Evolutionary conservation across 2,888 invertebrate species (phyloP).

Genomic region (Agriotes lineatus): DNA sequence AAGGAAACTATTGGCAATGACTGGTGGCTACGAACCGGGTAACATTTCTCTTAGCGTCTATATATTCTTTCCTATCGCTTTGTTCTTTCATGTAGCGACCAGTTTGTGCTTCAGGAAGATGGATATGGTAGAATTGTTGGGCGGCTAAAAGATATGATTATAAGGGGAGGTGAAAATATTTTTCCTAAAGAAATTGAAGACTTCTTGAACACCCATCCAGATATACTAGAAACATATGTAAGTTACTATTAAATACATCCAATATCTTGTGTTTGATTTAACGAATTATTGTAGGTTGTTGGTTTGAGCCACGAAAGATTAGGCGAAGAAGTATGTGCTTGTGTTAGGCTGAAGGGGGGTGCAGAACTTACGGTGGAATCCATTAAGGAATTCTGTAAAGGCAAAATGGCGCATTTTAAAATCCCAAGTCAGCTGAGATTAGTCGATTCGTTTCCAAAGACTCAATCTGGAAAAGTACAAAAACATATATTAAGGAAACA

Average conservation of each 20-base stretch:
- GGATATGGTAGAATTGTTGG: slow-evolving; percentile 82
- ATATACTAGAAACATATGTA: slow-evolving; percentile 80
- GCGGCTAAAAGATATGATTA: slow-evolving; percentile 82
- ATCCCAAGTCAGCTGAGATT: slow-evolving; percentile 80
- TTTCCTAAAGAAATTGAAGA: slow-evolving; percentile 88
- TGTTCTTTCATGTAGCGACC: slow-evolving; percentile 70
- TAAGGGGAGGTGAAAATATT: slow-evolving; percentile 86
- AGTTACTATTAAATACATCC: slow-evolving; percentile 18
- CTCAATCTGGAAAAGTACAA: slow-evolving; percentile 86
- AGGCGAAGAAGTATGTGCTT: slow-evolving; percentile 83
- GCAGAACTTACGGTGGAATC: slow-evolving; percentile 70
- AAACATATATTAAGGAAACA: slow-evolving; percentile 68
- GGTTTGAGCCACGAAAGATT: slow-evolving; percentile 81
- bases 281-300: slow-evolving; percentile 68
- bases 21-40: slow-evolving; percentile 89
- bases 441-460: slow-evolving; percentile 81
- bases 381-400: slow-evolving; percentile 74
- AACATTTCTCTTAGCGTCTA: slow-evolving; percentile 43
- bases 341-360: slow-evolving; percentile 71
- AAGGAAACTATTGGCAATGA: slow-evolving; percentile 74
- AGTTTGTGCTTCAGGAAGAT: slow-evolving; percentile 74
- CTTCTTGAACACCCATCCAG: slow-evolving; percentile 78
- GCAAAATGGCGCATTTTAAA: slow-evolving; percentile 83
- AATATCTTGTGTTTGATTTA: slow-evolving; percentile 54
- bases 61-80: background rate